These are phyloP conservation scores for Serinus canaria DNA, from an alignment of 2,113 vertebrate species.

Conservation along the genomic window DNA sequence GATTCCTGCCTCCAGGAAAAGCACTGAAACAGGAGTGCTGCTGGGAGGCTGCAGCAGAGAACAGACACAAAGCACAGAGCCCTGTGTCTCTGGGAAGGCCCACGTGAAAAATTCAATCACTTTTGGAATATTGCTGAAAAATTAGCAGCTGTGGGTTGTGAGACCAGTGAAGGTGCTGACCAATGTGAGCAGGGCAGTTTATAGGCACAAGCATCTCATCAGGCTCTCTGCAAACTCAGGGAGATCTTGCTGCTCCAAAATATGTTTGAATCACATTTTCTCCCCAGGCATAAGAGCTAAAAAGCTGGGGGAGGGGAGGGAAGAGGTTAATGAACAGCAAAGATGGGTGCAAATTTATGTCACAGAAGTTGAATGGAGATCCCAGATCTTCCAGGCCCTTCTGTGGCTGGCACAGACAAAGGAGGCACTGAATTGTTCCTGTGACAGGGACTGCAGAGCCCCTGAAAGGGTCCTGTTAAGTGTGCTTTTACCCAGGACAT, in stretches of 20 bases:
- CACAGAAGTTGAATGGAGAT: neutral
- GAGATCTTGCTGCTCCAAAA: neutral
- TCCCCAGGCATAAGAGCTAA: neutral
- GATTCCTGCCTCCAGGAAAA: neutral
- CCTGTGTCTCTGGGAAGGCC: neutral
- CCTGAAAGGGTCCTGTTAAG: conserved; percentile 4
- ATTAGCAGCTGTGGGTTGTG: neutral
- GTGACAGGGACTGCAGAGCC: neutral
- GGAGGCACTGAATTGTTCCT: conserved; percentile 10
- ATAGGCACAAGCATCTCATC: neutral
- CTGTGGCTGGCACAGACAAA: conserved; percentile 3
- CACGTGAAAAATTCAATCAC: neutral
- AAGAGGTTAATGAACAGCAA: neutral
- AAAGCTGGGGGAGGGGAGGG: neutral
- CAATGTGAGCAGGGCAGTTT: neutral
- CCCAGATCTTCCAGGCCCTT: conserved; percentile 4
- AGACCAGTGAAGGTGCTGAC: neutral
- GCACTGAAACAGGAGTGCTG: neutral
- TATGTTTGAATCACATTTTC: neutral
- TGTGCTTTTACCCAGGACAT: conserved; percentile 26
- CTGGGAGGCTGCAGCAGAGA: neutral
- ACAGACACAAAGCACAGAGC: neutral
- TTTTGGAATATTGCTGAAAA: neutral
- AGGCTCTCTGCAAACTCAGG: neutral
- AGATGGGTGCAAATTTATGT: neutral